Evolutionary conservation across 2,113 vertebrate genomes (phyloP), one percentile per base, ranked within the genome.

Genomic region (Cercopithecus mona): DNA sequence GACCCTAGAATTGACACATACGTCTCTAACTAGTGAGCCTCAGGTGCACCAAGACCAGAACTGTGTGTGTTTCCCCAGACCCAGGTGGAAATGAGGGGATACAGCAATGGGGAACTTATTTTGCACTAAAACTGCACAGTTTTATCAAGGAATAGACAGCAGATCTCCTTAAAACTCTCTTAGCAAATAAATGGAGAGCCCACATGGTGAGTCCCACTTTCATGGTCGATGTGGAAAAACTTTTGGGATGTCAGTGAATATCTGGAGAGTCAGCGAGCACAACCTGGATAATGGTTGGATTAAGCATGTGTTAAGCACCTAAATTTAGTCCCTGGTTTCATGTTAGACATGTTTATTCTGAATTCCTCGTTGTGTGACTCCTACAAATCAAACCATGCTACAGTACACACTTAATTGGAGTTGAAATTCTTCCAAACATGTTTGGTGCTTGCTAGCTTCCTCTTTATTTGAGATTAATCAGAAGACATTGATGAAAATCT

Each of bases 371-470:
- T 84, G 75, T 81, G 82, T 52, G 30, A 88, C 57, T 81, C 78
- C 76, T 52, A 95, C 85, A 97, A 95, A 95, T 94, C 88, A 97
- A 91, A 95, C 59, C 66, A 81, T 55, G 78, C 10, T 93, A 79
- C 30, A 85, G 35, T 68, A 43, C 6, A 81, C 45, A 92, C 57
- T 95, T 94, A 97, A 88, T 79, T 88, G 82, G 55, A 72, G n/a
- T 50, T 94, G 88, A 97, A 96, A 96, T 94, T n/a, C 32, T 97
- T 97, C 96, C 95, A 96, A 94, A 92, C 32, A 59, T 96, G 68
- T 87, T 97, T 95, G 75, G 50, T 92, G 32, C 68, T 92, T 95
- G n/a, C 73, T 92, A 76, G 70, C 82, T 87, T 94, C 48, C 83
- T 97, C 45, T 82, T 94, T 93, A 94, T 93, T 85, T 4, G 40